Evolutionary conservation across 2,888 invertebrate species (phyloP).

Genomic region (Trimorus sp.): DNA sequence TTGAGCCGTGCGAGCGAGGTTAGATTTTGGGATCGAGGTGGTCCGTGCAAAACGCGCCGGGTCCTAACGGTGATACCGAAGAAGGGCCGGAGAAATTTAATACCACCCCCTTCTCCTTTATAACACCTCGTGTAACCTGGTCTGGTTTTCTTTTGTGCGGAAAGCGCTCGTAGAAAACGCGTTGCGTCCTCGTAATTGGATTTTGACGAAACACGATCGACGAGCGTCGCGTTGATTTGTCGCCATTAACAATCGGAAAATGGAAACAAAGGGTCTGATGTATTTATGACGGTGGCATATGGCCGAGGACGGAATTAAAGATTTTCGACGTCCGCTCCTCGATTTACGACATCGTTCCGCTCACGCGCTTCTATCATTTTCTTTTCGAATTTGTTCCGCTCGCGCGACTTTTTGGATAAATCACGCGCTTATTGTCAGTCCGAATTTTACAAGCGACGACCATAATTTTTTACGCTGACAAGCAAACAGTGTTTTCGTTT

Average conservation of each 20-base stretch:
- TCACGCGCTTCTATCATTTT: not conserved
- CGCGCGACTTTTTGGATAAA: no score
- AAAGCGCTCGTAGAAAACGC: slow-evolving; percentile 19
- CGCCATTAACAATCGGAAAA: slow-evolving; percentile 31
- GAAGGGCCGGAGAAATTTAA: slow-evolving; percentile 58
- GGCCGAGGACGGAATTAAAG: slow-evolving; percentile 20
- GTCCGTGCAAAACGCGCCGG: slow-evolving; percentile 61
- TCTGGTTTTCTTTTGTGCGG: slow-evolving; percentile 40
- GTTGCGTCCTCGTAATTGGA: slow-evolving; percentile 27
- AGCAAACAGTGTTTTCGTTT: no score
- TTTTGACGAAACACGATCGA: slow-evolving; percentile 30
- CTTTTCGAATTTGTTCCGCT: not conserved
- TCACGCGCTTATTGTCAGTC: no score
- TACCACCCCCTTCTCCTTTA: slow-evolving; percentile 46
- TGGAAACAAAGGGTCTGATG: slow-evolving; percentile 21
- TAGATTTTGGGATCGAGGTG: slow-evolving; percentile 60
- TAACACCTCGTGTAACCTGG: slow-evolving; percentile 47
- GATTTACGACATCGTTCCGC: slow-evolving; percentile 15
- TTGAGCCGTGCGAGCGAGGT: slow-evolving; percentile 52
- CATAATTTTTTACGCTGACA: no score
- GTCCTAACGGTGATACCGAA: slow-evolving; percentile 53
- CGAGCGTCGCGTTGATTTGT: slow-evolving; percentile 30
- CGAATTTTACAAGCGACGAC: no score
- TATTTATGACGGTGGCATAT: slow-evolving; percentile 25
- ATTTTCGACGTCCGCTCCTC: slow-evolving; percentile 10